Evolutionary conservation across 2,113 vertebrate genomes (phyloP).

Genomic region (Vicugna pacos): DNA sequence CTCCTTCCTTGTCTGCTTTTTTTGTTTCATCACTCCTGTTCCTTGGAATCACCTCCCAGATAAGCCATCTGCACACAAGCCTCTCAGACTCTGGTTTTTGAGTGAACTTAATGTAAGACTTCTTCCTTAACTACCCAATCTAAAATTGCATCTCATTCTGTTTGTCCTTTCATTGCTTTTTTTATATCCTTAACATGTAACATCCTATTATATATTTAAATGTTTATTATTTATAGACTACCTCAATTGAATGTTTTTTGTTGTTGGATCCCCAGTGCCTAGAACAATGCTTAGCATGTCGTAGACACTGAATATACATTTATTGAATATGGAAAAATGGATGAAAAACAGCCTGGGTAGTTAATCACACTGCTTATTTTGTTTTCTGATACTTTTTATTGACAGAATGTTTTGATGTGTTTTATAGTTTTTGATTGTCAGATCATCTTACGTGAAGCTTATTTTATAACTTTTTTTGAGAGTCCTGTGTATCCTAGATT

Average conservation of each 20-base stretch:
- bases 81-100: neutral
- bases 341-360: no score
- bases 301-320: no score
- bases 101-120: neutral
- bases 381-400: neutral
- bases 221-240: neutral
- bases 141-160: neutral
- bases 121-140: neutral
- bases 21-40: neutral
- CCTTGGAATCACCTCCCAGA: neutral
- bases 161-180: neutral
- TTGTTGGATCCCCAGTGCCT: neutral
- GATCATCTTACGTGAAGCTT: neutral
- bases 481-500: neutral
- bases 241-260: neutral
- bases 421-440: neutral
- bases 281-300: neutral
- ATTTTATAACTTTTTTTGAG: neutral
- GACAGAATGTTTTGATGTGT: neutral
- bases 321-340: no score
- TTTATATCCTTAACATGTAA: neutral
- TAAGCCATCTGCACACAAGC: no score
- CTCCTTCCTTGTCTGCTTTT: neutral
- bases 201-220: neutral
- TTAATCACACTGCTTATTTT: no score